Percentiles rank a stretch among this genome's conserved stretches.
phyloP scores from a whole-genome alignment of 35 echinoderm and acorn worm genomes.

The Lytechinus pictus region DNA sequence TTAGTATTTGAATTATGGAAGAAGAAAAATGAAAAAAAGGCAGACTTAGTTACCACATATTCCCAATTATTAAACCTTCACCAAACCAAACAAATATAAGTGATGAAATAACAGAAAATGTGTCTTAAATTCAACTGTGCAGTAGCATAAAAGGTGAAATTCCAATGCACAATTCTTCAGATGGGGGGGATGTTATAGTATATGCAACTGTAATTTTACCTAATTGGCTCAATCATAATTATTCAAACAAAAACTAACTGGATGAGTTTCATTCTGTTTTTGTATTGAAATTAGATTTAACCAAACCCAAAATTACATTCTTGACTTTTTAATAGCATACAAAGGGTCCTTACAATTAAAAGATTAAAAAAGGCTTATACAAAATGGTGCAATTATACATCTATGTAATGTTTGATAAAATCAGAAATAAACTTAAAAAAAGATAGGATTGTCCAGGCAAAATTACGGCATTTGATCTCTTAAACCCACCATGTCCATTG shows the following conservation, averaged over 20 bases:
- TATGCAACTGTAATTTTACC: not conserved
- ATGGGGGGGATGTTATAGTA: not conserved
- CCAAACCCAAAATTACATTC: not conserved
- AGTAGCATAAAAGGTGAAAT: not conserved
- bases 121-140: not conserved
- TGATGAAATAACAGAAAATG: not conserved
- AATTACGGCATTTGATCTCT: not conserved
- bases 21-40: not conserved
- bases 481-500: not conserved
- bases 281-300: not conserved
- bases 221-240: too few species aligned
- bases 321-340: not conserved
- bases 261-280: too few species aligned
- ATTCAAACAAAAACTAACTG: too few species aligned
- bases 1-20: not conserved
- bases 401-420: not conserved
- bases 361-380: not conserved
- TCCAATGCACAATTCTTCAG: not conserved
- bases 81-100: not conserved
- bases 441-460: not conserved
- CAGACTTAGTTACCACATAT: not conserved
- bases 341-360: not conserved
- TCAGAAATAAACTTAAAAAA: not conserved
- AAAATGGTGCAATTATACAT: too few species aligned
- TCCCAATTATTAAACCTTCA: not conserved